Base-by-base conservation (phyloP, 1,140 invertebrate genomes). In the Diploscapter pachys region DNA sequence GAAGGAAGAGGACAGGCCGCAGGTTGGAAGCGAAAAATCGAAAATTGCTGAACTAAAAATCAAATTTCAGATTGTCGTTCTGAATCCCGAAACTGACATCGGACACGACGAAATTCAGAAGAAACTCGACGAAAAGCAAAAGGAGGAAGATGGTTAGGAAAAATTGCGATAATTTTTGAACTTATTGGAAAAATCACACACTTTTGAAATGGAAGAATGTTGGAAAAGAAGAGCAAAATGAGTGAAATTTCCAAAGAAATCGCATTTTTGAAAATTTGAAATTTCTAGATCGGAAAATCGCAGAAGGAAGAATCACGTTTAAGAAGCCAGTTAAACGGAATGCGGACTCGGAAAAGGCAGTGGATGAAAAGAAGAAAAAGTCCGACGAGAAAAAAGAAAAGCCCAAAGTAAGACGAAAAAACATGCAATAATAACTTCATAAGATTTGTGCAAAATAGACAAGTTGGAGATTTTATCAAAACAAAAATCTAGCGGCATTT, bases 271-370 rank as follows among this genome's bases (percentile, higher is more conserved):
- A 5, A 49, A 67, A 67, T 53, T 3, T 67, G 52, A 0, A 6
- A 53, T 11, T 9, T 51, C 57, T 63, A 72, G 73, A 74, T 31
- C 64, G 70, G 56, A 8, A 57, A 9, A 74, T 74, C 8, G 64
- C 73, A n/a, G 73, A 74, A 5, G 73, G 73, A 13, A 74, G 70
- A 49, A 74, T 74, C 5, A 63, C 64, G 2, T 74, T 74, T 49
- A 74, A 74, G 31, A 74, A 69, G 9, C 73, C 73, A 2, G 53
- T 54, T 5, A 74, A 74, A 63, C 65, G 65, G 11, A n/a, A 50
- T 13, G 64, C 5, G 5, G 64, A 59, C 4, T 9, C 5, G 2
- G 56, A 56, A 8, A 11, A 74, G 53, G 59, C 48, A 9, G 66
- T 54, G 9, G 56, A 74, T 50, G 70, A 74, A 51, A 74, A 74